Evolutionary conservation across 1,140 invertebrate genomes (phyloP).

Genomic region (Orchestia grillus): DNA sequence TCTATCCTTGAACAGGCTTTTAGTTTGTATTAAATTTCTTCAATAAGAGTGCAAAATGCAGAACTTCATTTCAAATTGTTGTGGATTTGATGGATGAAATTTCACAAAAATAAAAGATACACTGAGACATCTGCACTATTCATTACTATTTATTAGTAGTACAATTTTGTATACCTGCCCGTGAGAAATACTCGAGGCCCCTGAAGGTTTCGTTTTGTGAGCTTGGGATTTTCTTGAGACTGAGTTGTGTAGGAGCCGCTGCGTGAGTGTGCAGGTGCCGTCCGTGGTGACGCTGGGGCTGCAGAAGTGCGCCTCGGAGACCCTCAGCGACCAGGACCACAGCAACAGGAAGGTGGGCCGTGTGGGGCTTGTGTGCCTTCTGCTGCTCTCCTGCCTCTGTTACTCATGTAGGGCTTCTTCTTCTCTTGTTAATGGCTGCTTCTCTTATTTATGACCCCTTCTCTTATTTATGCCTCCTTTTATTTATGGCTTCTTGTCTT

Average conservation of each 20-base stretch:
- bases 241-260: not conserved
- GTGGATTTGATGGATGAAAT: too few relatives aligned
- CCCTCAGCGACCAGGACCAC: constrained; percentile 57
- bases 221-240: not conserved
- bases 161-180: not conserved
- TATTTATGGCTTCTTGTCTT: not conserved
- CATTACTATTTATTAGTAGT: not conserved
- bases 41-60: too few relatives aligned
- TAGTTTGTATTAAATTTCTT: too few relatives aligned
- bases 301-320: constrained; percentile 67
- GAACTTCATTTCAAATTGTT: too few relatives aligned
- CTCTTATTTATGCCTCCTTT: not conserved
- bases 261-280: constrained; percentile 61
- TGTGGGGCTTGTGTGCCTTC: too few relatives aligned
- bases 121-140: too few relatives aligned
- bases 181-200: not conserved
- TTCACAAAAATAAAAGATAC: too few relatives aligned
- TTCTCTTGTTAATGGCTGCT: not conserved
- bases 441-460: not conserved
- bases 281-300: constrained; percentile 63
- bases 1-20: too few relatives aligned
- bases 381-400: not conserved
- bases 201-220: not conserved
- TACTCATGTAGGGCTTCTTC: not conserved
- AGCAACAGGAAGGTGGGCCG: constrained; percentile 30